Evolutionary conservation across 1,140 invertebrate species (phyloP).

Genomic region (Triops longicaudatus): DNA sequence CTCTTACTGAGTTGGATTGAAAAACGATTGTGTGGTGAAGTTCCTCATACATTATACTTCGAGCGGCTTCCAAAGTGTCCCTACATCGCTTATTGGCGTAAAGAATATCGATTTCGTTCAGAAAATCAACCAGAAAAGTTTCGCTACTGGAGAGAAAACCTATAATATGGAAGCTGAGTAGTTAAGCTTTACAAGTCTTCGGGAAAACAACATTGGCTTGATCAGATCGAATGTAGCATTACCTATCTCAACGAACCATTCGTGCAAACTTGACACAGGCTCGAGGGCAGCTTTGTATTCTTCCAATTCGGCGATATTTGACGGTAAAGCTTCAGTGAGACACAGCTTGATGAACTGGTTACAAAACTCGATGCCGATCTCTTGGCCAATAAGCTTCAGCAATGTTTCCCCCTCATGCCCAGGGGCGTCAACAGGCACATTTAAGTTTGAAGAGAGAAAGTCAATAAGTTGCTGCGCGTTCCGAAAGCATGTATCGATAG

Average conservation of each 20-base stretch:
- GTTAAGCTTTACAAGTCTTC: background rate
- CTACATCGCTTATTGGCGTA: constrained; percentile 66
- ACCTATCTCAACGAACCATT: constrained; percentile 50
- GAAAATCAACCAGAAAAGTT: constrained; percentile 53
- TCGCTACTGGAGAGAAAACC: constrained; percentile 40
- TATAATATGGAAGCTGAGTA: background rate
- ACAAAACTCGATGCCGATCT: constrained; percentile 53
- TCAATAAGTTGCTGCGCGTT: constrained; percentile 52
- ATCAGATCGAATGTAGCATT: constrained; percentile 18
- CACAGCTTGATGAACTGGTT: constrained; percentile 62
- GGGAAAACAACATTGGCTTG: background rate
- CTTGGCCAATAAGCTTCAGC: constrained; percentile 51
- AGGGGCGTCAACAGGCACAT: constrained; percentile 48
- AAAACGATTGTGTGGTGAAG: constrained; percentile 62
- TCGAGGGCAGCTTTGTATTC: constrained; percentile 53
- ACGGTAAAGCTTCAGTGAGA: constrained; percentile 63
- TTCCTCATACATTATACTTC: constrained; percentile 67
- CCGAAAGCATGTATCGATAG: constrained; percentile 45
- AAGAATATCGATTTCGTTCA: constrained; percentile 63
- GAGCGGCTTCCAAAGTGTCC: constrained; percentile 58
- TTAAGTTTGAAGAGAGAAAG: constrained; percentile 50
- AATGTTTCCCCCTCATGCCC: constrained; percentile 45
- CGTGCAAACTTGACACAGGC: constrained; percentile 57
- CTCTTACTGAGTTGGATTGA: constrained; percentile 26
- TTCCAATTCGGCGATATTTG: constrained; percentile 57